These are phyloP conservation scores for Euwallacea fornicatus DNA, from an alignment of 1,140 invertebrate species.

Conservation along the genomic window DNA sequence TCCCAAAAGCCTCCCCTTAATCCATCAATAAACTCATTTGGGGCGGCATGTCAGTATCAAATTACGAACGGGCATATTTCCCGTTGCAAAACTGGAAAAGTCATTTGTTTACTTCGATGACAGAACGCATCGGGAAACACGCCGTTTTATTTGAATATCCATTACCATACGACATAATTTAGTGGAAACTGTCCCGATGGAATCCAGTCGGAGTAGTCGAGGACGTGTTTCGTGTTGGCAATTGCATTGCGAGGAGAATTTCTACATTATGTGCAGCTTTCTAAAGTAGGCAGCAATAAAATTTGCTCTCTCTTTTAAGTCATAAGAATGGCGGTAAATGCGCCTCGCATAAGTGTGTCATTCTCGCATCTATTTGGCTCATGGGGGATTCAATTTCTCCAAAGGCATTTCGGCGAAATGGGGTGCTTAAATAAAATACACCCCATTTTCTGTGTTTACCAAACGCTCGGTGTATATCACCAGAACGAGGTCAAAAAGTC, in stretches of 20 bases:
- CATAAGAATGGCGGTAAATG: neutral
- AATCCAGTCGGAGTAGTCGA: constrained; percentile 5
- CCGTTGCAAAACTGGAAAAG: neutral
- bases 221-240: constrained; percentile 46
- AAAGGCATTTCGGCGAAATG: neutral
- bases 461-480: no score
- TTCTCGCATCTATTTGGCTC: neutral
- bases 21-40: no score
- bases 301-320: constrained; percentile 6
- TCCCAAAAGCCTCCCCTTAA: no score
- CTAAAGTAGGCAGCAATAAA: neutral
- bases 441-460: constrained; percentile 50
- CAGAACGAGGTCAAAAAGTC: no score
- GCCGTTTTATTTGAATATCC: constrained; percentile 17
- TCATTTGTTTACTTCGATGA: constrained; percentile 19
- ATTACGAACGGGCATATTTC: constrained; percentile 9
- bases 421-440: constrained; percentile 7
- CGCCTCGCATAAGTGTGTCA: neutral
- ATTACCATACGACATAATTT: constrained; percentile 19
- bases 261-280: neutral
- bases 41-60: constrained; percentile 6
- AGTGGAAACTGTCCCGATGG: constrained; percentile 18
- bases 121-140: constrained; percentile 19
- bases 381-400: constrained; percentile 1
- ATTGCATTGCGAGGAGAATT: constrained; percentile 48